phyloP scores from a whole-genome alignment of 2,113 vertebrate species.

The Oxyura jamaicensis region DNA sequence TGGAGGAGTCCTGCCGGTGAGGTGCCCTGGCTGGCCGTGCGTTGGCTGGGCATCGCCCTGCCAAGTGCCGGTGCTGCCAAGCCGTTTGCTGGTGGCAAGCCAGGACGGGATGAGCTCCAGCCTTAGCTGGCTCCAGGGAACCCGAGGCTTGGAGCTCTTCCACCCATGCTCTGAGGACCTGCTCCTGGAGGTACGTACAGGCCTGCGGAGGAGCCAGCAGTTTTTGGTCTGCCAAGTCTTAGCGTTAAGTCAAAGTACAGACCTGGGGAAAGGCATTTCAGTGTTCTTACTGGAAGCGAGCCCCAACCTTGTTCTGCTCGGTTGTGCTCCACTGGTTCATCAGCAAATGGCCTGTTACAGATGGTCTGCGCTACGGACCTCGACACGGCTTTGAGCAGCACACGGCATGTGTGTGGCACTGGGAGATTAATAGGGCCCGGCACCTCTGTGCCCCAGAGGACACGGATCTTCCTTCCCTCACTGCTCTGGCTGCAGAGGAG shows the following conservation, averaged over 20 bases:
- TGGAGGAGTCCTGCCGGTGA: neutral
- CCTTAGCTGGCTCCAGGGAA: neutral
- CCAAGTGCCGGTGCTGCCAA: neutral
- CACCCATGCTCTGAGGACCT: neutral
- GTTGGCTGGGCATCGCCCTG: accelerated
- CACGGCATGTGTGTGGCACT: neutral
- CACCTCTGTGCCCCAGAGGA: neutral
- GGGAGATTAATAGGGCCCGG: neutral
- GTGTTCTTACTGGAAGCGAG: neutral
- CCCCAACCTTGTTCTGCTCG: neutral
- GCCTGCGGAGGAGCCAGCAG: neutral
- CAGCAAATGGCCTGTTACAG: neutral
- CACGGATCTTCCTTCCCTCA: neutral
- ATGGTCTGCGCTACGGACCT: accelerated
- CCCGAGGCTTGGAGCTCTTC: neutral
- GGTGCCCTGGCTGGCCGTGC: neutral
- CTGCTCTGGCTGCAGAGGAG: neutral
- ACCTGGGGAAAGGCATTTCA: neutral
- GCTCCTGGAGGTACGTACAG: neutral
- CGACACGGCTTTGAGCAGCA: neutral
- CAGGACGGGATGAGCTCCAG: neutral
- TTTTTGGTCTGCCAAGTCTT: neutral
- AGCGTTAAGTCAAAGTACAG: accelerated
- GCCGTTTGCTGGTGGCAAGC: neutral
- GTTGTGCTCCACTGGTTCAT: neutral